Conservation (phyloP, 2,113 vertebrate species). For the Bos indicus region DNA sequence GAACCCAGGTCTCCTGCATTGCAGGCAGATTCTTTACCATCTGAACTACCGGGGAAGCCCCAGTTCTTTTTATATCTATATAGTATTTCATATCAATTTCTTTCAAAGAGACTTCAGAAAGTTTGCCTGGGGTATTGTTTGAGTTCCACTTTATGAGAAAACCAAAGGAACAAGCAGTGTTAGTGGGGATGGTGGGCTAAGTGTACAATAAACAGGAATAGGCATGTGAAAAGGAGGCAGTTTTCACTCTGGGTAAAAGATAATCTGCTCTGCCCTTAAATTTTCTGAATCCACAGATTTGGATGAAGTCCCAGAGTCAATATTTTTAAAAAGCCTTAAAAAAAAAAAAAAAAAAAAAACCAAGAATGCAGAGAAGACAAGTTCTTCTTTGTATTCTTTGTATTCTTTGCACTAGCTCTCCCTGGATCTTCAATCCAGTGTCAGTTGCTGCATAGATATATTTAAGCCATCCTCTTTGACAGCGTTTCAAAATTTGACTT, state of each 20-base stretch:
- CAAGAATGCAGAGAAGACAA: background rate
- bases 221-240: background rate
- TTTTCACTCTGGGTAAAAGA: background rate
- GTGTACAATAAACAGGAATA: background rate
- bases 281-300: background rate
- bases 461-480: background rate
- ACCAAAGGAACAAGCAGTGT: background rate
- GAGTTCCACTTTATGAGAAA: background rate
- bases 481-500: background rate
- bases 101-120: background rate
- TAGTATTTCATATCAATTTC: background rate
- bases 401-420: fast-evolving
- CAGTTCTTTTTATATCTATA: background rate
- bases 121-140: background rate
- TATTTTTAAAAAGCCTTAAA: background rate
- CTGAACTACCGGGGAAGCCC: background rate
- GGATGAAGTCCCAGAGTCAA: background rate
- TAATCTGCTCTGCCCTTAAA: background rate
- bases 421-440: background rate
- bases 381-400: background rate
- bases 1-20: background rate
- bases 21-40: background rate
- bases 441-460: background rate
- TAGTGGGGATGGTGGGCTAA: too few species aligned
- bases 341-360: background rate